Evolutionary conservation across 2,113 vertebrate genomes (phyloP).

Genomic region (Lynx canadensis): DNA sequence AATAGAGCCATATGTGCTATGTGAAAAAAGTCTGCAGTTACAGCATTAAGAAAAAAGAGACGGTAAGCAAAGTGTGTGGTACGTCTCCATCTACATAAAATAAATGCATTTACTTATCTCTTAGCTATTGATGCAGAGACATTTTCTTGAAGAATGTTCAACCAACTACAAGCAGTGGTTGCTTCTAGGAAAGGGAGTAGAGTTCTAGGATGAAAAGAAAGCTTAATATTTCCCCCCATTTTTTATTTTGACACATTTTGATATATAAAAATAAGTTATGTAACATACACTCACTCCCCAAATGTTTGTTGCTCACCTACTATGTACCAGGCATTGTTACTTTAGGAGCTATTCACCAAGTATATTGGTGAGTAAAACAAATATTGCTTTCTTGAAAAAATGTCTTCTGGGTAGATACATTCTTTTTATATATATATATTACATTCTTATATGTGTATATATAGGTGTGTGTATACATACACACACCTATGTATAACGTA

Average conservation of each 20-base stretch:
- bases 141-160: too few species aligned
- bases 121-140: neutral
- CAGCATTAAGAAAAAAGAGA: neutral
- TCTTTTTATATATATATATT: neutral
- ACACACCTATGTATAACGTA: too few species aligned
- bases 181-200: neutral
- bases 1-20: rapidly evolving
- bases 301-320: neutral
- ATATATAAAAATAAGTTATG: neutral
- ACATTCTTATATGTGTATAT: neutral
- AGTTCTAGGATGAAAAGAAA: neutral
- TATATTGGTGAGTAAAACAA: neutral
- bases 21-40: neutral
- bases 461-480: too few species aligned
- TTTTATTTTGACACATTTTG: neutral
- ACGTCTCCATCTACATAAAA: neutral
- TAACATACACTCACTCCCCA: neutral
- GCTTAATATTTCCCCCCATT: neutral
- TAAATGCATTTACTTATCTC: neutral
- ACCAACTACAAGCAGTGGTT: neutral
- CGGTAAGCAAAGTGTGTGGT: too few species aligned
- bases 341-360: neutral
- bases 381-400: neutral
- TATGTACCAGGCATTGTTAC: neutral
- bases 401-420: neutral